Conservation (phyloP, 1,140 invertebrate species). For the Solen grandis region DNA sequence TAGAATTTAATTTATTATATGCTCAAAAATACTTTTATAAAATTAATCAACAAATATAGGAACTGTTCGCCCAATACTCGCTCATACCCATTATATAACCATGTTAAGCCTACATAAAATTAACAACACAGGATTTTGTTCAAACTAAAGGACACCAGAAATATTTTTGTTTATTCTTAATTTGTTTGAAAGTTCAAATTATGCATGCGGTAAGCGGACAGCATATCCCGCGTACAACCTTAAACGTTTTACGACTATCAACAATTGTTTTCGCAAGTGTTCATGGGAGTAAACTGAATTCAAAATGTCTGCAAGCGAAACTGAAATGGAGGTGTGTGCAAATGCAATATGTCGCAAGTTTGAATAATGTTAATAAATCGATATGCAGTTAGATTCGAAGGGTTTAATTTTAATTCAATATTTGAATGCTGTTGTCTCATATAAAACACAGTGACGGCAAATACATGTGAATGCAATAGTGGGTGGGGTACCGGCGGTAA, state of each 20-base stretch:
- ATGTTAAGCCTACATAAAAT: not conserved
- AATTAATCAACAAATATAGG: no score
- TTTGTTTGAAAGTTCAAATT: not conserved
- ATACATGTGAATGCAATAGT: no score
- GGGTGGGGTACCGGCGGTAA: no score
- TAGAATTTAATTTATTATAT: no score
- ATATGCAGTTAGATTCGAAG: no score
- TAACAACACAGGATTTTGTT: not conserved
- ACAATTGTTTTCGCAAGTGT: conserved; percentile 11
- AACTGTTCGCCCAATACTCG: no score
- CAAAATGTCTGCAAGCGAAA: conserved; percentile 43
- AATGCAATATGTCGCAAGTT: no score
- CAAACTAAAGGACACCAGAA: not conserved
- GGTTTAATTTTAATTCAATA: no score
- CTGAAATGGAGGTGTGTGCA: conserved; percentile 34
- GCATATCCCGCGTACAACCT: not conserved
- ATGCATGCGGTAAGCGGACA: not conserved
- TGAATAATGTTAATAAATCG: no score
- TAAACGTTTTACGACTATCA: conserved; percentile 12
- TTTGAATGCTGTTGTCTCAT: no score
- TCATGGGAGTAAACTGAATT: conserved; percentile 52
- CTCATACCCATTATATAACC: not conserved
- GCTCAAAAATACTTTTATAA: no score
- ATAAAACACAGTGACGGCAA: no score
- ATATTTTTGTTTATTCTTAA: not conserved